Evolutionary conservation across 2,888 invertebrate species (phyloP).

Genomic region (Protophormia terraenovae): DNA sequence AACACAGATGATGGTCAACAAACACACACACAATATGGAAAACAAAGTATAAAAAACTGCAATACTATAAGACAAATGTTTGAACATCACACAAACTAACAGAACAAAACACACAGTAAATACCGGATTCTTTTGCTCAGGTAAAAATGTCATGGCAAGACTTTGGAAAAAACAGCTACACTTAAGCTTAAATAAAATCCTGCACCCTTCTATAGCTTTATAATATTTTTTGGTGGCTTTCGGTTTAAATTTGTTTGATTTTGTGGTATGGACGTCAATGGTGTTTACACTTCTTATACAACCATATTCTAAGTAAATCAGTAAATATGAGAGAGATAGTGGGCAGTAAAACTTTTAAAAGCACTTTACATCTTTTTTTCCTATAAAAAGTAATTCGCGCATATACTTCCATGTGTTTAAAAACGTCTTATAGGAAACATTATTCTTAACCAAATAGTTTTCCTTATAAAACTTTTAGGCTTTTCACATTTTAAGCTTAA

Average conservation of each 20-base stretch:
- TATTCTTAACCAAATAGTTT: too few species aligned
- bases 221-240: not conserved
- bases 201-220: not conserved
- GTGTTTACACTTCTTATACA: not conserved
- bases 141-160: constrained; percentile 59
- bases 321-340: too few species aligned
- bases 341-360: too few species aligned
- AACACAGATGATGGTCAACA: constrained; percentile 43
- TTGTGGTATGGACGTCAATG: not conserved
- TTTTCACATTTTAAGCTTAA: too few species aligned
- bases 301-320: too few species aligned
- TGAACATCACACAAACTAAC: constrained; percentile 31
- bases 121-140: constrained; percentile 41
- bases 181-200: constrained; percentile 22
- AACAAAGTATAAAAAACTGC: not conserved
- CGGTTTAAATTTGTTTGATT: not conserved
- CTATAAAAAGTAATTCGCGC: too few species aligned
- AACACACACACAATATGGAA: not conserved
- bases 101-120: constrained; percentile 3
- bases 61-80: constrained; percentile 58
- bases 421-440: too few species aligned
- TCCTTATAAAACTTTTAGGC: too few species aligned
- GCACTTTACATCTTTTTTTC: too few species aligned
- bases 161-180: not conserved
- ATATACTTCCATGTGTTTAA: too few species aligned